phyloP scores from a whole-genome alignment of 2,797 vertebrate genomes.

The Gymnoscopelus braueri region DNA sequence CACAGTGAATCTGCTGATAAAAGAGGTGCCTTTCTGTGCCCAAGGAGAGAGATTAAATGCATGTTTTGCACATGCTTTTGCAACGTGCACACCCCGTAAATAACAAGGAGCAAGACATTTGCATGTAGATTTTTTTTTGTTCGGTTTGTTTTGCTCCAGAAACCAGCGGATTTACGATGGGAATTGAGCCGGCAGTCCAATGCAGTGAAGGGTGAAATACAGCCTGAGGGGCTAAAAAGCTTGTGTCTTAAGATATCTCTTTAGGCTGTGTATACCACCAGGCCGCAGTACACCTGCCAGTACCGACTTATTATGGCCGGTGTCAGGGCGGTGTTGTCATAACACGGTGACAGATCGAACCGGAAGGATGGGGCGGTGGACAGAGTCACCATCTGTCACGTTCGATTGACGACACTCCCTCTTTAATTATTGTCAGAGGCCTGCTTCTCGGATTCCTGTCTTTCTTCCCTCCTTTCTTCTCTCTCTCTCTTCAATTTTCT shows the following conservation, averaged over 20 bases:
- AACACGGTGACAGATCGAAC: constrained; percentile 36
- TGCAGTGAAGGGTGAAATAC: constrained; percentile 46
- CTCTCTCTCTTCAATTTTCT: not conserved
- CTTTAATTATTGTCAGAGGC: constrained; percentile 44
- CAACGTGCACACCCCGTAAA: too few relatives aligned
- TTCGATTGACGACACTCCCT: constrained; percentile 30
- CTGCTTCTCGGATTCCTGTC: constrained; percentile 15
- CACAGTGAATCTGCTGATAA: too few relatives aligned
- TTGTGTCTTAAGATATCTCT: constrained; percentile 62
- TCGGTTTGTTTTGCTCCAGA: constrained; percentile 28
- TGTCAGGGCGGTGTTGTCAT: constrained; percentile 55
- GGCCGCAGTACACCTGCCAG: constrained; percentile 57
- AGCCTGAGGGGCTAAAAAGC: constrained; percentile 55
- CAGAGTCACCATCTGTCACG: constrained; percentile 26
- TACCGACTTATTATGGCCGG: constrained; percentile 51
- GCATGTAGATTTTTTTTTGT: constrained; percentile 1
- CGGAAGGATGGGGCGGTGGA: not conserved
- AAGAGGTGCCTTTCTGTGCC: too few relatives aligned
- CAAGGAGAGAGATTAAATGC: too few relatives aligned
- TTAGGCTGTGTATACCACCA: constrained; percentile 50
- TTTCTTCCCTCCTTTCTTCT: not conserved
- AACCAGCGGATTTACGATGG: constrained; percentile 19
- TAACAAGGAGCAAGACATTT: too few relatives aligned
- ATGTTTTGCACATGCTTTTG: too few relatives aligned
- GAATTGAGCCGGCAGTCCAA: constrained; percentile 33